phyloP scores from a whole-genome alignment of 2,113 vertebrate genomes.

The Tragelaphus buxtoni region DNA sequence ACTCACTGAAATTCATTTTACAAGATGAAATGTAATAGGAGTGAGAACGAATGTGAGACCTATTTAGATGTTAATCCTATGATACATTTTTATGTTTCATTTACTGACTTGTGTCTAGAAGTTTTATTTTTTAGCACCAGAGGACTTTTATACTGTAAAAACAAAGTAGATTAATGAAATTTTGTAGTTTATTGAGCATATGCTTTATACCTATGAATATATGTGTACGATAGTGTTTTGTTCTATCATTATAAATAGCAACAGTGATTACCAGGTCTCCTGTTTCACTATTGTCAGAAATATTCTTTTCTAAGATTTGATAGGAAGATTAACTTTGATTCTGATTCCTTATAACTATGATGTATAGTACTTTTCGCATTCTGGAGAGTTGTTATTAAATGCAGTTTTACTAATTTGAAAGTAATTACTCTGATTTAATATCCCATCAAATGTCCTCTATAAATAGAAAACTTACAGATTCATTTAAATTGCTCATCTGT shows the following conservation, averaged over 20 bases:
- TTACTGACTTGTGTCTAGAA: background rate
- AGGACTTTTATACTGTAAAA: conserved; percentile 32
- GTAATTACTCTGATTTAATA: conserved; percentile 9
- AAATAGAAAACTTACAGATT: conserved; percentile 33
- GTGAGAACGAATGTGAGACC: background rate
- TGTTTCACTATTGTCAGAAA: conserved; percentile 24
- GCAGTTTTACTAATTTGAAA: conserved; percentile 39
- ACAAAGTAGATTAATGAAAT: conserved; percentile 31
- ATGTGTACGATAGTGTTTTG: background rate
- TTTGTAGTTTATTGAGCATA: background rate
- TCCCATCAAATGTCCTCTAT: background rate
- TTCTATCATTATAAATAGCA: background rate
- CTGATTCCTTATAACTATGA: background rate
- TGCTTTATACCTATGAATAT: background rate
- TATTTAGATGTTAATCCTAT: conserved; percentile 16
- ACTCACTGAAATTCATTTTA: conserved; percentile 30
- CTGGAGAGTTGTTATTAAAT: conserved; percentile 48
- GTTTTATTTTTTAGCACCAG: conserved; percentile 28
- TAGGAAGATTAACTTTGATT: conserved; percentile 40
- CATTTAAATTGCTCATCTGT: conserved; percentile 15
- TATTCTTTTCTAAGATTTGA: conserved; percentile 35
- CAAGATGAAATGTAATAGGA: background rate
- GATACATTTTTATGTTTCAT: conserved; percentile 34
- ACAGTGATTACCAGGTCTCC: background rate
- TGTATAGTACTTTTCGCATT: background rate